phyloP scores from a whole-genome alignment of 2,113 vertebrate genomes.

The Aspiorhynchus laticeps region DNA sequence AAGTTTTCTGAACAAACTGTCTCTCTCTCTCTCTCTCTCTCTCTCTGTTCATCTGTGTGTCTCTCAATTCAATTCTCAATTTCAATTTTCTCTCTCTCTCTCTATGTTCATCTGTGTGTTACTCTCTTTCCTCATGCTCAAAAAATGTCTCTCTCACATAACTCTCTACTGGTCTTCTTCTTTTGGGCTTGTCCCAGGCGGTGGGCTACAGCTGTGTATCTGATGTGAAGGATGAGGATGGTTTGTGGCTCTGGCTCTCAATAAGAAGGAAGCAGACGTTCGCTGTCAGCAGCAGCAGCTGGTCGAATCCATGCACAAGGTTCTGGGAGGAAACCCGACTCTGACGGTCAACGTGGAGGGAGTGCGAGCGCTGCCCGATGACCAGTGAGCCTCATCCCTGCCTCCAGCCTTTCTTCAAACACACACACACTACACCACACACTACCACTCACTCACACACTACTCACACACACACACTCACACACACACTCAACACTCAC shows the following conservation, averaged over 20 bases:
- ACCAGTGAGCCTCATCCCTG: constrained; percentile 83
- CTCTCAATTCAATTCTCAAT: no score
- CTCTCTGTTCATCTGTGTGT: not conserved
- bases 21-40: not conserved
- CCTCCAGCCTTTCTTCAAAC: not conserved
- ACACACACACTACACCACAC: no score
- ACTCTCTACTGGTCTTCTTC: no score
- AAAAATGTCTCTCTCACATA: no score
- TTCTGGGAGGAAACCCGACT: constrained; percentile 89
- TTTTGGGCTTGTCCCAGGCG: no score
- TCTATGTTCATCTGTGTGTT: no score
- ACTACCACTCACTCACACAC: no score
- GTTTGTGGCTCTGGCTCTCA: constrained; percentile 89
- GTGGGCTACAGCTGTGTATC: constrained; percentile 94
- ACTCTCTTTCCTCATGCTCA: no score
- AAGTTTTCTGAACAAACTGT: no score
- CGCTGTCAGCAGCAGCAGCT: constrained; percentile 92
- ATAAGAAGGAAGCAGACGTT: constrained; percentile 90
- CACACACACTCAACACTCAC: no score
- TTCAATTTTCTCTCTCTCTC: no score
- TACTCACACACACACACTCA: no score
- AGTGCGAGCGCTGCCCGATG: constrained; percentile 88
- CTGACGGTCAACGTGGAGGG: constrained; percentile 93
- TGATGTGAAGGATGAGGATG: constrained; percentile 94
- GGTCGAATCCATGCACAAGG: constrained; percentile 94